Conservation (phyloP, 2,888 invertebrate genomes). For the Galerucella nymphaeae region DNA sequence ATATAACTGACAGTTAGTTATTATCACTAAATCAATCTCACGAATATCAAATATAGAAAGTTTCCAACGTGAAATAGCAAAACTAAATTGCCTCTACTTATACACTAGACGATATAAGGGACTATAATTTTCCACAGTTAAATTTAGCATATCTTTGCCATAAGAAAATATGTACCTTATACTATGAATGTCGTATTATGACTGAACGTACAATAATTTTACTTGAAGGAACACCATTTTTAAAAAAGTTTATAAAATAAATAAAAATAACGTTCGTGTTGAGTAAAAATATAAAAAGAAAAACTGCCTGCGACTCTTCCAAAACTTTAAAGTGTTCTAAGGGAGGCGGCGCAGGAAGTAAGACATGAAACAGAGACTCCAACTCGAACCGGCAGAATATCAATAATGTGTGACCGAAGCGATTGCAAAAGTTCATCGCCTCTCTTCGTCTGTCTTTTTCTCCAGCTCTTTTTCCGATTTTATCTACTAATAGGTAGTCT, state of each 20-base stretch:
- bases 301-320: background rate
- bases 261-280: background rate
- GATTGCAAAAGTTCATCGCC: constrained; percentile 13
- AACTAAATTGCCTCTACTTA: constrained; percentile 56
- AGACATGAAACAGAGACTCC: constrained; percentile 17
- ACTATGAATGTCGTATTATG: too few relatives aligned
- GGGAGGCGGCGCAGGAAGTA: constrained; percentile 20
- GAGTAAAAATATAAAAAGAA: background rate
- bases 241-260: background rate
- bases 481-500: background rate
- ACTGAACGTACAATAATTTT: too few relatives aligned
- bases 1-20: constrained; percentile 33
- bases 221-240: background rate
- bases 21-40: constrained; percentile 43
- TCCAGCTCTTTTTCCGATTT: constrained; percentile 1
- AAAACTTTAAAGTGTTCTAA: background rate
- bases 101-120: constrained; percentile 48
- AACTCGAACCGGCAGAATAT: constrained; percentile 13
- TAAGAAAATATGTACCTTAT: too few relatives aligned
- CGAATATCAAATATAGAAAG: constrained; percentile 45
- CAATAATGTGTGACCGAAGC: constrained; percentile 23
- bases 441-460: constrained; percentile 3
- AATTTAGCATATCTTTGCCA: constrained; percentile 50
- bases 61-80: constrained; percentile 47
- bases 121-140: constrained; percentile 49